Percentiles rank a stretch among this genome's conserved stretches.
These are phyloP conservation scores for Lasius platythorax DNA, from an alignment of 2,888 invertebrate species.

Conservation along the genomic window DNA sequence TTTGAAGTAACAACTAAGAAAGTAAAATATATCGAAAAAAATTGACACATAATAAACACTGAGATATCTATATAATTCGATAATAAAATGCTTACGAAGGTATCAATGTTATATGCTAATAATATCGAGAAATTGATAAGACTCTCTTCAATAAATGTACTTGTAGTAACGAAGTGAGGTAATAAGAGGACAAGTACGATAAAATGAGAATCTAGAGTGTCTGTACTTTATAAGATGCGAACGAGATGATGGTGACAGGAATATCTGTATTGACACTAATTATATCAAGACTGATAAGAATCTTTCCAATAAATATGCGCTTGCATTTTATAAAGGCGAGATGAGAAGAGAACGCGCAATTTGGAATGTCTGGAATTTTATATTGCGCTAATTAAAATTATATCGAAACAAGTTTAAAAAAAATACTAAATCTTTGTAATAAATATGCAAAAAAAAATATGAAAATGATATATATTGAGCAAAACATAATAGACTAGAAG, in stretches of 20 bases:
- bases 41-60: not conserved
- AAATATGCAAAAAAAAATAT: not conserved
- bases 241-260: not conserved
- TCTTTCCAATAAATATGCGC: not conserved
- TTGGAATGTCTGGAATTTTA: constrained; percentile 10
- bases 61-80: not conserved
- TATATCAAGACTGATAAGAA: constrained; percentile 8
- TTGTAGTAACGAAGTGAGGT: not conserved
- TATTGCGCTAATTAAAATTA: not conserved
- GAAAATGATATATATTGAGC: not conserved
- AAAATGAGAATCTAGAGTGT: not conserved
- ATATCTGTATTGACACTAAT: not conserved
- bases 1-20: not conserved
- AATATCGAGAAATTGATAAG: not conserved
- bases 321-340: not conserved
- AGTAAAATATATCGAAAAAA: not conserved
- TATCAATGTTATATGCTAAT: not conserved
- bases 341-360: not conserved
- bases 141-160: not conserved
- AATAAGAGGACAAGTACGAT: not conserved
- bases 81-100: not conserved
- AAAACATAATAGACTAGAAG: too few species aligned
- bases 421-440: not conserved
- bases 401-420: not conserved
- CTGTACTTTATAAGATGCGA: not conserved